A percentile compares a stretch with the other conserved stretches of the same genome.
phyloP scores from a whole-genome alignment of 2,797 vertebrate genomes.

The Anguilla pacifica region DNA sequence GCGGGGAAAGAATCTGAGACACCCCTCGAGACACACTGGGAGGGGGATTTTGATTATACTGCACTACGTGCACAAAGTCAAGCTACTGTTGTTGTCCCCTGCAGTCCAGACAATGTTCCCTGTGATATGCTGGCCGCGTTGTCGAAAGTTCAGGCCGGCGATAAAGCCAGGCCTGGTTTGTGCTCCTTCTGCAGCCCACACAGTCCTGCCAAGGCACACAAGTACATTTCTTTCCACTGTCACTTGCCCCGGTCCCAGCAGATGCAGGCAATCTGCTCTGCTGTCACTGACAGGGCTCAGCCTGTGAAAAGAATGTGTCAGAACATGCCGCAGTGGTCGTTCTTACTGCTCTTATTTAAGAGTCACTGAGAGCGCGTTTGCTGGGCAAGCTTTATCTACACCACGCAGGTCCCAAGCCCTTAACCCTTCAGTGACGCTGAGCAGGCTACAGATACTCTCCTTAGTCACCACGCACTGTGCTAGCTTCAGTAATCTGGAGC shows the following conservation, averaged over 20 bases:
- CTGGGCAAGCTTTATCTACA: constrained; percentile 28
- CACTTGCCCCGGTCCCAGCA: constrained; percentile 80
- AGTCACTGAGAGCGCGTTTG: constrained; percentile 61
- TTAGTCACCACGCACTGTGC: not conserved
- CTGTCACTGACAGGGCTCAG: constrained; percentile 79
- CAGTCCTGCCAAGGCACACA: constrained; percentile 78
- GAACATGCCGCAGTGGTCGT: constrained; percentile 75
- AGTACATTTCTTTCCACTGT: constrained; percentile 77
- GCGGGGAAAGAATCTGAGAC: not conserved
- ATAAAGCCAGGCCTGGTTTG: constrained; percentile 4
- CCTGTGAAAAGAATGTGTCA: constrained; percentile 80
- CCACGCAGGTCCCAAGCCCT: not conserved
- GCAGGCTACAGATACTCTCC: not conserved
- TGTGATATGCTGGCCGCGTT: not conserved
- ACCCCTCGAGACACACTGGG: not conserved
- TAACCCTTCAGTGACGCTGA: not conserved
- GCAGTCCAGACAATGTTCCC: not conserved
- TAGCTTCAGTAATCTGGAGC: not conserved
- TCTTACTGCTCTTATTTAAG: constrained; percentile 67
- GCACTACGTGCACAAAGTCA: not conserved
- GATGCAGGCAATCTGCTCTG: constrained; percentile 83
- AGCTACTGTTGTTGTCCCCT: not conserved
- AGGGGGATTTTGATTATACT: not conserved
- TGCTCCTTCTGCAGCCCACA: constrained; percentile 33
- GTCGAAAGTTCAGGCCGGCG: not conserved